Evolutionary conservation across 2,113 vertebrate genomes (phyloP).

Genomic region (Hemicordylus capensis): DNA sequence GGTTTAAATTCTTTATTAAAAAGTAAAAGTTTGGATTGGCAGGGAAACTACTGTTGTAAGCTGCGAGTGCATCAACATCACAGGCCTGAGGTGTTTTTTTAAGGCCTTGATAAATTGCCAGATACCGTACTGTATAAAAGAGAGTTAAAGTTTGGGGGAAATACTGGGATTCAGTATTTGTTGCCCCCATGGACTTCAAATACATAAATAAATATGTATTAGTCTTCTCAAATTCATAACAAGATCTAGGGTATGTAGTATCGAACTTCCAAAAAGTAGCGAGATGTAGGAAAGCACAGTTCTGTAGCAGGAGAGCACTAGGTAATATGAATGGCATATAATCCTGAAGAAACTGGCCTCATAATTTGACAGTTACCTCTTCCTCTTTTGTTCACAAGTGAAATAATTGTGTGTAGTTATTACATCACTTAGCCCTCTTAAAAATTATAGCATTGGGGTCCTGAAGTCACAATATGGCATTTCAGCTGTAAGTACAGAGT

Average conservation of each 20-base stretch:
- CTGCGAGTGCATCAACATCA: conserved; percentile 54
- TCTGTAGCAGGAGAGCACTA: conserved; percentile 17
- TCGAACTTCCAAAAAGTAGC: conserved; percentile 39
- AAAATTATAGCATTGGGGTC: conserved; percentile 65
- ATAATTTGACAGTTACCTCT: conserved; percentile 48
- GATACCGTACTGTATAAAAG: conserved; percentile 20
- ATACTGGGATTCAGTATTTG: conserved; percentile 53
- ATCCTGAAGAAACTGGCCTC: conserved; percentile 54
- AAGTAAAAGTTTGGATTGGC: conserved; percentile 71
- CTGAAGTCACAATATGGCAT: conserved; percentile 64
- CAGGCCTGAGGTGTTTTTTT: conserved; percentile 46
- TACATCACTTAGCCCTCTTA: conserved; percentile 66
- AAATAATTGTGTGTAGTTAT: conserved; percentile 65
- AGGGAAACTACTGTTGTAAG: conserved; percentile 60
- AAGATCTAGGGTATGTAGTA: conserved; percentile 46
- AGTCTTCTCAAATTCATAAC: conserved; percentile 25
- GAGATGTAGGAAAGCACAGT: conserved; percentile 27
- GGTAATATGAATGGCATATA: conserved; percentile 43
- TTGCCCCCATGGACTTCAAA: conserved; percentile 49
- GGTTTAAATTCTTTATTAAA: conserved; percentile 70
- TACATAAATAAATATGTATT: conserved; percentile 35
- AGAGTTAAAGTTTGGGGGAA: conserved; percentile 19
- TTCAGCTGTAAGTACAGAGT: conserved; percentile 62
- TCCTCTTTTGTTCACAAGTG: conserved; percentile 47
- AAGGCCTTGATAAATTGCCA: conserved; percentile 55